A percentile compares a stretch with the other conserved stretches of the same genome.
phyloP scores from a whole-genome alignment of 2,113 vertebrate genomes.

The Brachirus orientalis region DNA sequence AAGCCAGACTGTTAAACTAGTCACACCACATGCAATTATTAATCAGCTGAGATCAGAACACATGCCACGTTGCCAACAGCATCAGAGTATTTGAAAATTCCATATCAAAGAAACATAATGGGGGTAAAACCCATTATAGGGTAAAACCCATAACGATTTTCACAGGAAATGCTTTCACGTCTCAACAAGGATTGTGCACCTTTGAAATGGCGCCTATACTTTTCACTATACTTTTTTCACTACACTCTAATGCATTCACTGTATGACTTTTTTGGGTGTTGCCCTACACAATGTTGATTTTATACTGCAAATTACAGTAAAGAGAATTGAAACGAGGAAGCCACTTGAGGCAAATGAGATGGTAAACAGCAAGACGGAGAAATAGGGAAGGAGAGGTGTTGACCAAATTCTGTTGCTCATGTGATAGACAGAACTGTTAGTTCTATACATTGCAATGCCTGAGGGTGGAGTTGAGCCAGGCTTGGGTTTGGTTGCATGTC shows the following conservation, averaged over 20 bases:
- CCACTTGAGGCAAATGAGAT: conserved; percentile 54
- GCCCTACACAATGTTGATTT: conserved; percentile 40
- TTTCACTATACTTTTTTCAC: too few species aligned
- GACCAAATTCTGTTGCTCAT: conserved; percentile 81
- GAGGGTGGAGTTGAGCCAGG: conserved; percentile 31
- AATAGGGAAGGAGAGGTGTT: conserved; percentile 67
- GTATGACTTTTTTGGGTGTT: conserved; percentile 15
- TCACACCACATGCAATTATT: conserved; percentile 37
- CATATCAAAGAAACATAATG: conserved; percentile 32
- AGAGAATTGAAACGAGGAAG: conserved; percentile 66
- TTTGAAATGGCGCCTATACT: conserved; percentile 31
- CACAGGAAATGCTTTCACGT: conserved; percentile 17
- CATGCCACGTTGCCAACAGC: too few species aligned
- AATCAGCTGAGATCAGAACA: conserved; percentile 39
- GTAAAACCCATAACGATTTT: conserved; percentile 28
- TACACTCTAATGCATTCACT: background rate
- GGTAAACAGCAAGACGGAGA: conserved; percentile 57
- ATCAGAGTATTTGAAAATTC: conserved; percentile 24
- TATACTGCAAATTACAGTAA: conserved; percentile 52
- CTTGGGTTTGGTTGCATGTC: too few species aligned
- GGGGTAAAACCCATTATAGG: background rate
- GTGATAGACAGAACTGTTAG: conserved; percentile 66
- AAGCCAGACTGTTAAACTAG: too few species aligned
- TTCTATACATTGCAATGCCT: conserved; percentile 40
- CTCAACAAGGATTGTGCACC: conserved; percentile 1